These are phyloP conservation scores for Yponomeuta malinellus DNA, from an alignment of 2,888 invertebrate species.

Conservation along the genomic window DNA sequence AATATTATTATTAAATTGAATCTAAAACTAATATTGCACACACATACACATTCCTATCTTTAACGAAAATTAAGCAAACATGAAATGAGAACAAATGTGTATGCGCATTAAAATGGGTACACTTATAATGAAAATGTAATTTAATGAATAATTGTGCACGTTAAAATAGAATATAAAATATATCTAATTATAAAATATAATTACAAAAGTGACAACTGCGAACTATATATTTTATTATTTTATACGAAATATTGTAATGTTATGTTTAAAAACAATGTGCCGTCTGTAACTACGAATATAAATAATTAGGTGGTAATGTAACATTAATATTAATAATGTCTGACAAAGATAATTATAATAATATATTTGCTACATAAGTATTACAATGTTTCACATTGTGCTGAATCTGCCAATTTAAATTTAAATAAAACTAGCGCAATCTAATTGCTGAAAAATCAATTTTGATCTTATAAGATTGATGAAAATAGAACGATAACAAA, in stretches of 20 bases:
- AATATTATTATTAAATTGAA: slow-evolving; percentile 48
- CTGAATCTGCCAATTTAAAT: slow-evolving; percentile 31
- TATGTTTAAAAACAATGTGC: slow-evolving; percentile 50
- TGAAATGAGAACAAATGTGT: slow-evolving; percentile 63
- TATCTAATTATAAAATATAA: slow-evolving; percentile 66
- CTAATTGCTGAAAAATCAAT: slow-evolving; percentile 54
- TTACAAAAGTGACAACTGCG: slow-evolving; percentile 63
- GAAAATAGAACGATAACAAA: slow-evolving; percentile 32
- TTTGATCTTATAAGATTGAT: not conserved
- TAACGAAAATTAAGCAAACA: slow-evolving; percentile 45
- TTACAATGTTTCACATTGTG: slow-evolving; percentile 65
- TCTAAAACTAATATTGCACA: slow-evolving; percentile 75
- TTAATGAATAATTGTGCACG: slow-evolving; percentile 64
- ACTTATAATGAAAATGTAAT: slow-evolving; percentile 62
- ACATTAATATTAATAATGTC: slow-evolving; percentile 24
- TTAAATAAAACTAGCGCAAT: slow-evolving; percentile 65
- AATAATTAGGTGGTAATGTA: slow-evolving; percentile 17
- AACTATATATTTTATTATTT: slow-evolving; percentile 52
- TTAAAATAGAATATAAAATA: slow-evolving; percentile 70
- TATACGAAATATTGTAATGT: slow-evolving; percentile 21
- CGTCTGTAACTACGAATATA: slow-evolving; percentile 19
- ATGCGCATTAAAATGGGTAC: slow-evolving; percentile 58
- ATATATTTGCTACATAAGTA: slow-evolving; percentile 23
- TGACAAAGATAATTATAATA: slow-evolving; percentile 26
- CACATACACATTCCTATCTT: slow-evolving; percentile 66